Base-by-base conservation (phyloP, 2,113 vertebrate genomes). In the Sciurus niger region DNA sequence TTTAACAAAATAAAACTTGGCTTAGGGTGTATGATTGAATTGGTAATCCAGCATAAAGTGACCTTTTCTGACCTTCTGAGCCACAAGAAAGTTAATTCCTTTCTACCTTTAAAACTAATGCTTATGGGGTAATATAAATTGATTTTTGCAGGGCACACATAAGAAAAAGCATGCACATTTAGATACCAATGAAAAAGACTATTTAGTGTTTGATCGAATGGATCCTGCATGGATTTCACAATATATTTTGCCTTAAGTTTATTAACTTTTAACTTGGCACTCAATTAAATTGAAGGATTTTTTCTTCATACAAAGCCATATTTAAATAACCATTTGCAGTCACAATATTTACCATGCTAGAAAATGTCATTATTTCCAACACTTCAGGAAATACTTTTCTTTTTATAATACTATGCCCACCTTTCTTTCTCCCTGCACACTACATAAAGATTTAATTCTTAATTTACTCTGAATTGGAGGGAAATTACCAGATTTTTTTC, bases 241-340 rank as follows among this genome's bases (percentile, higher is more conserved):
- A 94, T 95, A 70, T n/a, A 93, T 83, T 96, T 94, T 7, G 9
- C 78, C 46, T 63, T 89, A 89, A 93, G 17, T 96, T 95, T 87
- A 74, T 46, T 93, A 67, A 84, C 74, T 95, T 97, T 98, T 90
- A 91, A 97, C 74, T 96, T 97, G 60, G n/a, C 82, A 90, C 20
- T 37, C 74, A 96, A n/a, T 94, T 94, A 72, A 88, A 76, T 58
- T 34, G 46, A 24, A 68, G 72, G 85, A 46, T 80, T 88, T 46
- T 79, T 37, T 93, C 24, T 48, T 12, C 86, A 55, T 72, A 88
- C 96, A 84, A 96, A 95, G 77, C 90, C 67, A 74, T 94, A 97
- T 96, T 98, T 97, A 93, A 98, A 95, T 89, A 65, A 95, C 83
- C 95, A 96, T 51, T 87, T 97, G 32, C 2, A 88, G 94, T 97